Evolutionary conservation across 2,888 invertebrate species (phyloP).

Genomic region (Ceramica pisi): DNA sequence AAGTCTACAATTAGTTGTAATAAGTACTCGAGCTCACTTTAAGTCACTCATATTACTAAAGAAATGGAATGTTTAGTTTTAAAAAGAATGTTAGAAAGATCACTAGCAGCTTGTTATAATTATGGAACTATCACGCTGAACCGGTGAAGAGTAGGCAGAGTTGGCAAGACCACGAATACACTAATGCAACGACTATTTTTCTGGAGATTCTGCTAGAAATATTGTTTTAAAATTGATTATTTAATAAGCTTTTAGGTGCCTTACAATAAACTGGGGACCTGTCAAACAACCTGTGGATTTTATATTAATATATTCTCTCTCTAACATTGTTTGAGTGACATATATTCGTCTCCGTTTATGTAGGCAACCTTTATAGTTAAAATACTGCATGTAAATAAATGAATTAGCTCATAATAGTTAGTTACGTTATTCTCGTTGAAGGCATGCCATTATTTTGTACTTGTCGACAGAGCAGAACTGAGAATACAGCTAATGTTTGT

Average conservation of each 20-base stretch:
- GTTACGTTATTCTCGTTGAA: conserved; percentile 79
- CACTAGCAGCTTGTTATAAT: conserved; percentile 61
- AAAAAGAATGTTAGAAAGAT: conserved; percentile 75
- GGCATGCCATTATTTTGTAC: conserved; percentile 88
- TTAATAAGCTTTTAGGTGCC: conserved; percentile 36
- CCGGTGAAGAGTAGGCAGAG: conserved; percentile 54
- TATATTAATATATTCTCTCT: neutral
- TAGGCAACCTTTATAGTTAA: conserved; percentile 43
- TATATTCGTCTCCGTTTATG: conserved; percentile 22
- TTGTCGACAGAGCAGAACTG: conserved; percentile 83
- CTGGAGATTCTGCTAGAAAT: conserved; percentile 52
- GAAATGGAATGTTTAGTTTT: conserved; percentile 86
- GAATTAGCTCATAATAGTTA: conserved; percentile 66
- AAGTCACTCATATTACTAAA: conserved; percentile 86
- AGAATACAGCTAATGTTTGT: conserved; percentile 79
- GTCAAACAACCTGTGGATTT: neutral
- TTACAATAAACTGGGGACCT: conserved; percentile 20
- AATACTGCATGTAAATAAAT: conserved; percentile 61
- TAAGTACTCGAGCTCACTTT: conserved; percentile 90
- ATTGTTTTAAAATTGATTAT: conserved; percentile 34
- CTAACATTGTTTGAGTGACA: neutral
- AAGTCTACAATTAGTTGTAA: conserved; percentile 68
- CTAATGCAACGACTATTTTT: conserved; percentile 36
- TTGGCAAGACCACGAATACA: conserved; percentile 75
- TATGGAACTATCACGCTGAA: conserved; percentile 52